Evolutionary conservation across 53 echinoderm and acorn worm species (phyloP), one percentile per base, ranked within the genome.

Genomic region (Hippasteria phrygiana): DNA sequence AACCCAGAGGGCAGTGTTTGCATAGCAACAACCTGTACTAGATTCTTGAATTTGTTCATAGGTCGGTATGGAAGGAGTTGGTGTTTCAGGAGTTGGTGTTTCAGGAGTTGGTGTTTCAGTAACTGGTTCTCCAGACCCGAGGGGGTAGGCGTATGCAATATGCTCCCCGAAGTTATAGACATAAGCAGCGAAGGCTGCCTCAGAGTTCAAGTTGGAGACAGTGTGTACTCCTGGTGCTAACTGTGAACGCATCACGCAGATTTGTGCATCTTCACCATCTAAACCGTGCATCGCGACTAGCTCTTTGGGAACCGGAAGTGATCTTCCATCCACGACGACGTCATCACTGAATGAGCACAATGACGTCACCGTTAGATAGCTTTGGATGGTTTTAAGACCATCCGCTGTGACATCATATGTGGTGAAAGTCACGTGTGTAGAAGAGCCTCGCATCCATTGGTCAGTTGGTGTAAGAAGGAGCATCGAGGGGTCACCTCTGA

Each of bases 401-500:
- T 65, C 81, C 1, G 64, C 41, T 20, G 81, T 81, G 45, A 29
- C 63, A 43, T 81, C 65, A 65, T 45, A 64, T 16, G 81, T 65
- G 8, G 33, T 24, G 34, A 81, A 81, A 65, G 38, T 62, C 34
- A 65, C 65, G 28, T 42, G 17, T 5, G 47, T 14, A 12, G 64
- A 13, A 2, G 22, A 14, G 14, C 64, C 46, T 29, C 29, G 41
- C 63, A 46, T 43, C 81, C 81, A 96, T 62, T 96, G 96, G 34
- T 84, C 87, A 36, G 90, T 73, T 2, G 93, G 95, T 11, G 96
- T 95, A 17, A 95, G 92, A 5, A 93, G 41, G 90, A 95, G 93
- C 96, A 96, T 96, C 11, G 93, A 93, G 18, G 96, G 96, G 72
- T 96, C 96, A 9, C 93, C 94, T 67, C 38, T 88, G 38, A 92